Percentiles rank a stretch among this genome's conserved stretches.
Conservation (phyloP, 92 coral and sea anemone species). For the Virgularia gustaviana region DNA sequence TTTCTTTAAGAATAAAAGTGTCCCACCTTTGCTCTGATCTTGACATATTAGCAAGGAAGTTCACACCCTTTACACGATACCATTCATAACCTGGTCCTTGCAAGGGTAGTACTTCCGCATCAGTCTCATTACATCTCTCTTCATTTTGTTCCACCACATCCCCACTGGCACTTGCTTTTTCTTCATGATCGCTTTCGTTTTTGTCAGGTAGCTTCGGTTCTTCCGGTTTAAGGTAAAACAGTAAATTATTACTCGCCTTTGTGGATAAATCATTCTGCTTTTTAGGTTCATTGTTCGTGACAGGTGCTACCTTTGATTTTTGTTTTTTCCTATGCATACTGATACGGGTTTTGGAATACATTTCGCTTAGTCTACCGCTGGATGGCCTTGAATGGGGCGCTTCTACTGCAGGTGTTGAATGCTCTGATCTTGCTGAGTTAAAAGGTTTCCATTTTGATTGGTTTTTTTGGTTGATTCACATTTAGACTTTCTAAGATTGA, state of each 20-base stretch:
- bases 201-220: neutral
- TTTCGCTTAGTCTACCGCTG: too few relatives aligned
- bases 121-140: neutral
- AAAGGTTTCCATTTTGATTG: too few relatives aligned
- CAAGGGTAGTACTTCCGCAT: conserved; percentile 9
- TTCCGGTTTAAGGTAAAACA: neutral
- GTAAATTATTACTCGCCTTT: neutral
- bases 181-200: neutral
- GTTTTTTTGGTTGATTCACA: too few relatives aligned
- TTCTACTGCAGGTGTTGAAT: too few relatives aligned
- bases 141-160: neutral
- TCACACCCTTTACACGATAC: conserved; percentile 40
- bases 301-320: neutral
- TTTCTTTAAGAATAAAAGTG: too few relatives aligned
- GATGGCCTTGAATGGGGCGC: too few relatives aligned
- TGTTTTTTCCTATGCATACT: neutral
- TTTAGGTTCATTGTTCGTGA: neutral
- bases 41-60: conserved; percentile 28
- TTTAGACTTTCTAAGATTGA: too few relatives aligned
- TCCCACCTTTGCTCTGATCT: conserved; percentile 27
- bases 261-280: neutral
- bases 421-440: too few relatives aligned
- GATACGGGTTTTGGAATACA: neutral
- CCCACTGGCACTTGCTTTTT: neutral
- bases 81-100: conserved; percentile 41